Base-by-base conservation (phyloP, 2,888 invertebrate species). In the Glaucopsyche alexis region DNA sequence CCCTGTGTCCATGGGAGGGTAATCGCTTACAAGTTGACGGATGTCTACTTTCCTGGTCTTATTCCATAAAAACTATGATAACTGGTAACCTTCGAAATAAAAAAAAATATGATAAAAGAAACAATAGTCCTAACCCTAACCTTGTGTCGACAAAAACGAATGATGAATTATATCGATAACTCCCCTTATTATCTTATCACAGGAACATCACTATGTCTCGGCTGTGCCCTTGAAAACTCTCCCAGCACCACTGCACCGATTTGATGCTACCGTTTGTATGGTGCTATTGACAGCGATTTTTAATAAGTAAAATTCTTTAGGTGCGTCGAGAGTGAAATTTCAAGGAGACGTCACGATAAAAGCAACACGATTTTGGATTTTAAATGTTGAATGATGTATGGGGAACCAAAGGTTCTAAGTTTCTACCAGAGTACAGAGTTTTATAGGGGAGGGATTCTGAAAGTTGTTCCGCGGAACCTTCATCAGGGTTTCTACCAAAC, bases 141-240 rank as follows among this genome's bases (percentile, higher is more conserved):
- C 47, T 47, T 60, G 14, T 60, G 13, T 60, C 29, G 60, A 60
- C 13, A 60, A 60, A 60, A 60, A 60, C 60, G 11, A 16, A 19
- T 55, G 55, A 55, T 38, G 29, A 60, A 38, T 60, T 38, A 60
- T 38, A 60, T 60, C 38, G 38, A 60, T 60, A 7, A 19, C 2
- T 49, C 60, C 14, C 60, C 60, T 7, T 13, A 60, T 29, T 60
- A 60, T 60, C 29, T 60, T 60, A 60, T 60, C 60, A 16, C 29
- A 8, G 69, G 45, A 29, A 8, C 69, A 49, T 69, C 69, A 47
- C 69, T 19, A 45, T 42, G 29, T 14, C 47, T 47, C 47, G 47
- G 9, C 47, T 47, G 47, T 47, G 49, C 69, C 69, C 69, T 69
- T 69, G 49, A 69, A 69, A 67, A 69, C 45, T 69, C 7, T 49